A percentile compares a stretch with the other conserved stretches of the same genome.
These are phyloP conservation scores for Calameuta pallipes DNA, from an alignment of 2,888 invertebrate genomes.

Conservation along the genomic window DNA sequence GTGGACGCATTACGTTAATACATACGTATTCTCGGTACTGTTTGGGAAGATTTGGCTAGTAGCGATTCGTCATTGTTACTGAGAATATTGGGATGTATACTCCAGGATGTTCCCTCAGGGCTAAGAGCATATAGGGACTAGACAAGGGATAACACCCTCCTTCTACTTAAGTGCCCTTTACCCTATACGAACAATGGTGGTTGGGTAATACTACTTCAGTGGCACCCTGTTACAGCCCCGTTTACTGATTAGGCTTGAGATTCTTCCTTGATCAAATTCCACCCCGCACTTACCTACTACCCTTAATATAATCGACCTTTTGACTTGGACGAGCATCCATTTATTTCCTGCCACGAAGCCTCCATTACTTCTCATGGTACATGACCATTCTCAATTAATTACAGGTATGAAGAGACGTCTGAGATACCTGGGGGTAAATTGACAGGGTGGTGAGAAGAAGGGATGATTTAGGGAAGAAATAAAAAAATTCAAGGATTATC, in stretches of 20 bases:
- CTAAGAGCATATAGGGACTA: conserved; percentile 47
- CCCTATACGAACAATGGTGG: conserved; percentile 36
- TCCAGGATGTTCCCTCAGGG: conserved; percentile 44
- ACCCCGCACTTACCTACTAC: conserved; percentile 24
- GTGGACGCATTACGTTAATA: not conserved
- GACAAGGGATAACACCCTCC: conserved; percentile 49
- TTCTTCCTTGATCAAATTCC: conserved; percentile 37
- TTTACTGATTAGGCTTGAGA: conserved; percentile 50
- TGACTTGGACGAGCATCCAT: not conserved
- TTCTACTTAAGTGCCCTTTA: conserved; percentile 50
- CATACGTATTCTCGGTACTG: not conserved
- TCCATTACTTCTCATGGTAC: not conserved
- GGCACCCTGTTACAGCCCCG: conserved; percentile 25
- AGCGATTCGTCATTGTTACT: conserved; percentile 53
- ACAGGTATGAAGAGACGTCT: not conserved
- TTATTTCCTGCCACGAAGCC: not conserved
- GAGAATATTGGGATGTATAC: conserved; percentile 51
- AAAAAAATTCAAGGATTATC: not conserved
- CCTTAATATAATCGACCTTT: conserved; percentile 15
- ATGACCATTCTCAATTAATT: not conserved
- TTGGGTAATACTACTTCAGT: conserved; percentile 22
- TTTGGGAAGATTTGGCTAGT: conserved; percentile 45
- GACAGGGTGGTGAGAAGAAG: not conserved
- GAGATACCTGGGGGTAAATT: not conserved
- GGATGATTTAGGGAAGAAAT: not conserved